Base-by-base conservation (phyloP, 2,113 vertebrate species). In the Thunnus thynnus region DNA sequence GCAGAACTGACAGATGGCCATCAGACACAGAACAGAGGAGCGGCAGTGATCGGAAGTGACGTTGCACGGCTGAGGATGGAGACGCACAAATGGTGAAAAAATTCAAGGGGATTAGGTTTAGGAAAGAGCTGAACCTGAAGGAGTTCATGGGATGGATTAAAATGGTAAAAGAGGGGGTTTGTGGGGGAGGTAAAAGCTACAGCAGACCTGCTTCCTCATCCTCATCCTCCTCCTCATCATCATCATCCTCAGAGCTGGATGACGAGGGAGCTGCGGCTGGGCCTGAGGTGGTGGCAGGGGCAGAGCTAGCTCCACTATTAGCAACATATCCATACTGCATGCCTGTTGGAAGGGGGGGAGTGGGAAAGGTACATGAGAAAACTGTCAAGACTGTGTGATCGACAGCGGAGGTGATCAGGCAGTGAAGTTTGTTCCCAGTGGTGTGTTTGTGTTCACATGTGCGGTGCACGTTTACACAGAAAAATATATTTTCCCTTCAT, bases 181-280 rank as follows among this genome's bases (percentile, higher is more conserved):
- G 16, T 22, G 20, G 50, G 68, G 54, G 58, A 74, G 70, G 88
- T 94, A 96, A 97, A 96, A 97, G 96, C 96, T 94, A 96, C 95
- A 97, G 97, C 98, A 97, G 96, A 99, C 98, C 98, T 99, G 98
- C 97, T 99, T 99, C 98, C 97, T 99, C 98, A 97, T 99, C 97
- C 92, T 97, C 97, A 86, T 95, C 95, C 82, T 97, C 96, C 71
- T 96, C 94, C 85, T 98, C 97, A 92, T 98, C 97, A 92, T 98
- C 97, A 93, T 98, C 97, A 94, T 98, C 97, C 95, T 98, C 98
- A 94, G 98, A 98, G 96, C 97, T 95, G 96, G 97, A 99, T 96
- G 97, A 98, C 94, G 96, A 98, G 95, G 88, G 94, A 55, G 85
- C 95, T 87, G 96, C 94, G 91, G 96, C 77, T 6, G 88, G 86